phyloP scores from a whole-genome alignment of 2,113 vertebrate species.

The Forbesichthys agassizii region DNA sequence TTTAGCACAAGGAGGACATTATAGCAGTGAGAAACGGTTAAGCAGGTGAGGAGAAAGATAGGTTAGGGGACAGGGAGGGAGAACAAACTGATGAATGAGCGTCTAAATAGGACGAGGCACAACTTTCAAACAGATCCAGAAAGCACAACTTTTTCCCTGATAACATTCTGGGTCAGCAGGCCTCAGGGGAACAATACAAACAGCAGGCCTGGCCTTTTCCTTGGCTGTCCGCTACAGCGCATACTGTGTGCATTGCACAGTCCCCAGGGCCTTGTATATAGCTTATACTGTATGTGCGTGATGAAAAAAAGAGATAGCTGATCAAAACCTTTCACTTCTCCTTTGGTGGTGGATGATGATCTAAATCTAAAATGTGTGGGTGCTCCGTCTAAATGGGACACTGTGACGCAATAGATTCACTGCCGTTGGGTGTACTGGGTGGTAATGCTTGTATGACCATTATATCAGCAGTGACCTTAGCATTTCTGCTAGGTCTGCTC shows the following conservation, averaged over 20 bases:
- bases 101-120: conserved; percentile 68
- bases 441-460: no score
- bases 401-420: no score
- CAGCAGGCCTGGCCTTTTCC: conserved; percentile 58
- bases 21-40: conserved; percentile 4
- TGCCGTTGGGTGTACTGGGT: neutral
- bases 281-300: conserved; percentile 22
- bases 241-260: conserved; percentile 31
- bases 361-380: neutral
- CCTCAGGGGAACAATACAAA: conserved; percentile 58
- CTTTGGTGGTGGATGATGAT: neutral
- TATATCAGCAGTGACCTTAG: no score
- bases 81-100: conserved; percentile 63
- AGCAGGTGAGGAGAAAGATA: conserved; percentile 22
- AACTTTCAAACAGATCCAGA: conserved; percentile 69
- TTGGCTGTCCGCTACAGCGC: conserved; percentile 29
- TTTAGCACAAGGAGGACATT: neutral
- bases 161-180: conserved; percentile 70
- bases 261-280: conserved; percentile 13
- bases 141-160: conserved; percentile 63
- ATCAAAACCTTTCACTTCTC: conserved; percentile 13
- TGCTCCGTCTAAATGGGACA: neutral
- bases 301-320: conserved; percentile 15
- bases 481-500: neutral
- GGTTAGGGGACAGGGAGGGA: conserved; percentile 46